Percentiles rank a stretch among this genome's conserved stretches.
Conservation (phyloP, 1,140 invertebrate species). For the Drosophila tani region DNA sequence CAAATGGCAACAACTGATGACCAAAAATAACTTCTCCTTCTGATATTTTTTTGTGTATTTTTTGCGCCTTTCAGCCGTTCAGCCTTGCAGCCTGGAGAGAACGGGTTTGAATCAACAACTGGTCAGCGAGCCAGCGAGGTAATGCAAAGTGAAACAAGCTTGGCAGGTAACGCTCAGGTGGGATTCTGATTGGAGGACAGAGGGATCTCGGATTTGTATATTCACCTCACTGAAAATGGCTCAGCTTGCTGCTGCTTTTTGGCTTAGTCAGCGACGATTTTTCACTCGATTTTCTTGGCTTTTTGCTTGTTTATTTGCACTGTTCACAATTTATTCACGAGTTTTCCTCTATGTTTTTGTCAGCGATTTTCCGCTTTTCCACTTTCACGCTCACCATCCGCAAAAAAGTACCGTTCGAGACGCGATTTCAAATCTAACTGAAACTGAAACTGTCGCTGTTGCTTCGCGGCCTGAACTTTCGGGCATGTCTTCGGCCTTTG, state of each 20-base stretch:
- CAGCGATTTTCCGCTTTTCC: conserved; percentile 37
- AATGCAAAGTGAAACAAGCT: conserved; percentile 60
- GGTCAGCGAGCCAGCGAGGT: conserved; percentile 38
- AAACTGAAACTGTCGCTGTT: conserved; percentile 50
- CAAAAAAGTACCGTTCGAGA: conserved; percentile 68
- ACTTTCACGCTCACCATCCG: conserved; percentile 35
- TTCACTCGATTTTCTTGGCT: neutral
- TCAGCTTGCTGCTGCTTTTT: neutral
- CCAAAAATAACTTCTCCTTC: conserved; percentile 48
- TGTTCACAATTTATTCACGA: conserved; percentile 31
- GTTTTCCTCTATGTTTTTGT: conserved; percentile 12
- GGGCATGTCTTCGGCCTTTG: conserved; percentile 1
- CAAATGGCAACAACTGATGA: conserved; percentile 53
- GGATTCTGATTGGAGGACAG: conserved; percentile 36
- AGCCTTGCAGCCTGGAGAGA: conserved; percentile 12
- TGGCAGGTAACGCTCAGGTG: conserved; percentile 50
- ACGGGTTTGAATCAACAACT: conserved; percentile 59
- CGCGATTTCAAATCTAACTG: conserved; percentile 78
- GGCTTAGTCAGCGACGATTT: conserved; percentile 1
- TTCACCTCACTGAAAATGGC: conserved; percentile 44
- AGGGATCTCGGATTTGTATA: conserved; percentile 37
- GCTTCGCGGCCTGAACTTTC: conserved; percentile 20
- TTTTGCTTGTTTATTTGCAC: conserved; percentile 22
- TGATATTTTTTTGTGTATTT: neutral
- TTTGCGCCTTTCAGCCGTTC: neutral